These are phyloP conservation scores for Aldabrachelys gigantea DNA, from an alignment of 2,113 vertebrate species.

Conservation along the genomic window DNA sequence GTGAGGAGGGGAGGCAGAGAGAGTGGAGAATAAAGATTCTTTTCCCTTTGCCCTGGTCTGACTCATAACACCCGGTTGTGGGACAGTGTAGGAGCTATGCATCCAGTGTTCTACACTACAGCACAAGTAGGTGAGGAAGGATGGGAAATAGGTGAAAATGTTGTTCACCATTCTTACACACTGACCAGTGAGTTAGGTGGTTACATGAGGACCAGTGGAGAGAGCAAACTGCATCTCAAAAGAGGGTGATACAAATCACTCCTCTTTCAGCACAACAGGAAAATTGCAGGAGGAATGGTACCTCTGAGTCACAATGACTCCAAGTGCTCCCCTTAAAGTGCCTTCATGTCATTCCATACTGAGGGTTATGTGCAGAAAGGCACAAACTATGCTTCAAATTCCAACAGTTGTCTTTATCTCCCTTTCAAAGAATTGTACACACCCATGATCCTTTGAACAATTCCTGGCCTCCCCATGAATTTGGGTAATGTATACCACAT, in stretches of 20 bases:
- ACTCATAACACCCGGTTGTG: background rate
- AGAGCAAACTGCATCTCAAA: background rate
- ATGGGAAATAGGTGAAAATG: background rate
- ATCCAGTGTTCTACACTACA: background rate
- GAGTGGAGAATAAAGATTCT: background rate
- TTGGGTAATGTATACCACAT: background rate
- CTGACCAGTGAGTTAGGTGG: background rate
- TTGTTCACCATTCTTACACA: background rate
- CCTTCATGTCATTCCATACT: background rate
- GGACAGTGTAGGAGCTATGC: background rate
- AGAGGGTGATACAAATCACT: background rate
- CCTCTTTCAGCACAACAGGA: background rate
- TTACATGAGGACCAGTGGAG: background rate
- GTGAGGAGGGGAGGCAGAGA: background rate
- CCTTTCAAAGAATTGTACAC: background rate
- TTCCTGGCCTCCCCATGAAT: background rate
- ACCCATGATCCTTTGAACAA: background rate
- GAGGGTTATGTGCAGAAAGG: background rate
- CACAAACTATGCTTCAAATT: background rate
- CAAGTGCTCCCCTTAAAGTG: background rate
- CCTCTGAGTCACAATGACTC: background rate
- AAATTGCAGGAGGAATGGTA: background rate
- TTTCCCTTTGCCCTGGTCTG: background rate
- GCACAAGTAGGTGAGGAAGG: no score
- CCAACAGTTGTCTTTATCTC: background rate